A percentile compares a stretch with the other conserved stretches of the same genome.
Evolutionary conservation across 2,113 vertebrate species (phyloP).

Genomic region (Piprites chloris): DNA sequence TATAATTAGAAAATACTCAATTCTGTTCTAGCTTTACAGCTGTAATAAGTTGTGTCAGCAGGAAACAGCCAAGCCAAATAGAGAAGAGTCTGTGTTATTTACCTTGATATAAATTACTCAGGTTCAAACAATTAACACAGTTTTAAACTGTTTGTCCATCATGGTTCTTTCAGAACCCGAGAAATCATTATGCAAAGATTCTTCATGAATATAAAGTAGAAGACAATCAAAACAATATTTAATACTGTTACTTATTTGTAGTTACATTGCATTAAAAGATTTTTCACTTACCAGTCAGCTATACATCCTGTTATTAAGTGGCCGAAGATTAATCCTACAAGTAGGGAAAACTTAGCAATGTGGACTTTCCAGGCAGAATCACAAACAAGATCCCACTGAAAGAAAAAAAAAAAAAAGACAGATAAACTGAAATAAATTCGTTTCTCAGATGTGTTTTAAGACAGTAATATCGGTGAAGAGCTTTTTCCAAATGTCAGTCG

Average conservation of each 20-base stretch:
- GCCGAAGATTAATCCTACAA: slow-evolving; percentile 96
- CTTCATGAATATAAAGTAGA: not conserved
- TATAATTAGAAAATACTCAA: not conserved
- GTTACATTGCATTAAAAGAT: not conserved
- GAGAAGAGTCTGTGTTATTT: not conserved
- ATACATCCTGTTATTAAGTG: slow-evolving; percentile 96
- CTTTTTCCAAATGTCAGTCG: not conserved
- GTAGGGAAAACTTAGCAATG: slow-evolving; percentile 94
- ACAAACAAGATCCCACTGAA: slow-evolving; percentile 96
- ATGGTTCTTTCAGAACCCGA: not conserved
- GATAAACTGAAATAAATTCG: not conserved
- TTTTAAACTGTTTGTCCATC: not conserved
- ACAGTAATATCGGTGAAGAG: not conserved
- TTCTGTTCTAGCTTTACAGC: not conserved
- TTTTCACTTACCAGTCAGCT: slow-evolving; percentile 91
- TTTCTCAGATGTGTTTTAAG: not conserved
- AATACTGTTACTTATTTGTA: not conserved
- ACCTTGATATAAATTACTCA: not conserved
- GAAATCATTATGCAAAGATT: not conserved
- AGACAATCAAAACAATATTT: not conserved
- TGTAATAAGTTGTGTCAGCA: not conserved
- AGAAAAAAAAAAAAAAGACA: slow-evolving; percentile 51
- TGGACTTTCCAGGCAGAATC: slow-evolving; percentile 97
- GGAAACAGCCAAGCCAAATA: not conserved
- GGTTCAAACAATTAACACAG: not conserved